phyloP scores from a whole-genome alignment of 2,113 vertebrate species.

The Nerophis lumbriciformis region DNA sequence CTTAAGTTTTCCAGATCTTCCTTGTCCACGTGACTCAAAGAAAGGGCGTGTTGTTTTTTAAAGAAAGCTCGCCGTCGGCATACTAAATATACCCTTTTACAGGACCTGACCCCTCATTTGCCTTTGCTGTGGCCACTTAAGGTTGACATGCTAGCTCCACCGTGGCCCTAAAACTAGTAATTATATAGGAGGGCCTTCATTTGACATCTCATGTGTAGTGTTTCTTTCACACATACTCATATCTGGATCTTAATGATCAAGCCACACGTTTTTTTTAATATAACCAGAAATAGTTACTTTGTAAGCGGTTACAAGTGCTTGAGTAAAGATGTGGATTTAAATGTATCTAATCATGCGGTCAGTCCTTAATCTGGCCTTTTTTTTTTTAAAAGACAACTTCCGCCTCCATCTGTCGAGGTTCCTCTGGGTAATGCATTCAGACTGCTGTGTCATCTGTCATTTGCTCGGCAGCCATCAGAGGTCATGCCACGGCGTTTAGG shows the following conservation, averaged over 20 bases:
- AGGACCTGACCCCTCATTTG: slow-evolving; percentile 73
- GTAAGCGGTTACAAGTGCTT: not conserved
- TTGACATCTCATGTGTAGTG: slow-evolving; percentile 61
- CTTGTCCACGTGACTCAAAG: slow-evolving; percentile 49
- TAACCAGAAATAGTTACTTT: slow-evolving; percentile 1
- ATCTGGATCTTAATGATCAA: slow-evolving; percentile 20
- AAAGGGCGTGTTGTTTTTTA: slow-evolving; percentile 66
- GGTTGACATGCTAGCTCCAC: slow-evolving; percentile 65
- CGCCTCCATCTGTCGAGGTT: slow-evolving; percentile 40
- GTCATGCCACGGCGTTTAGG: slow-evolving; percentile 19
- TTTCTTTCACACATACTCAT: slow-evolving; percentile 57
- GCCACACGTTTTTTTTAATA: slow-evolving; percentile 19
- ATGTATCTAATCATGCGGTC: slow-evolving; percentile 10
- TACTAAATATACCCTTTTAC: slow-evolving; percentile 74
- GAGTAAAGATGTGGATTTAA: slow-evolving; percentile 14
- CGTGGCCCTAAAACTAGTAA: slow-evolving; percentile 58
- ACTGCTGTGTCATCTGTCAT: slow-evolving; percentile 34
- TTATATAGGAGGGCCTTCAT: slow-evolving; percentile 66
- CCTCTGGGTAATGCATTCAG: not conserved
- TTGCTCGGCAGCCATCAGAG: slow-evolving; percentile 21
- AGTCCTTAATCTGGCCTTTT: slow-evolving; percentile 34
- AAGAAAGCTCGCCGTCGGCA: slow-evolving; percentile 57
- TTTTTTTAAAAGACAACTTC: slow-evolving; percentile 19
- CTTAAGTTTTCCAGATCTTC: slow-evolving; percentile 42
- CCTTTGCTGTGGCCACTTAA: slow-evolving; percentile 75